Percentiles rank a stretch among this genome's conserved stretches.
These are phyloP conservation scores for Phenganax marumi DNA, from an alignment of 92 coral and sea anemone genomes.

Conservation along the genomic window DNA sequence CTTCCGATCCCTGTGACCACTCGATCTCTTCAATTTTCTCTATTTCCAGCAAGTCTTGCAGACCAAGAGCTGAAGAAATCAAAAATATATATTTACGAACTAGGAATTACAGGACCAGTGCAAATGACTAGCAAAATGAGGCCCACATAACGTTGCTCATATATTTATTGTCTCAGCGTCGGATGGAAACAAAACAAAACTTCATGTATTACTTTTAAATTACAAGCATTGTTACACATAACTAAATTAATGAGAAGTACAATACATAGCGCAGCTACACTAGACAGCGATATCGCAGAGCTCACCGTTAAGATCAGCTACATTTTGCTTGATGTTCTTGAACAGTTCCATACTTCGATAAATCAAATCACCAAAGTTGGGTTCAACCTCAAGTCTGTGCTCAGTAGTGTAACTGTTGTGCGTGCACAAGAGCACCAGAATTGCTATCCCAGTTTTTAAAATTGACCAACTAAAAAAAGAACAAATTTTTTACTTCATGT, in stretches of 20 bases:
- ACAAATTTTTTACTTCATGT: neutral
- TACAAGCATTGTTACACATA: neutral
- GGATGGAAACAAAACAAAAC: no score
- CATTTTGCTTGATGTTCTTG: slow-evolving; percentile 55
- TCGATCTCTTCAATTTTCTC: slow-evolving; percentile 79
- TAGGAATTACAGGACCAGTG: neutral
- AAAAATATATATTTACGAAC: neutral
- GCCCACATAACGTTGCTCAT: no score
- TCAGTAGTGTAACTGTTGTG: slow-evolving; percentile 70
- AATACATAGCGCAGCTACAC: neutral
- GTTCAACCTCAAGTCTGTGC: slow-evolving; percentile 77
- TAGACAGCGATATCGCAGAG: neutral
- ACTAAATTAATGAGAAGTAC: neutral
- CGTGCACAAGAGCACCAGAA: slow-evolving; percentile 63
- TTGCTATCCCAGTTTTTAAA: slow-evolving; percentile 67
- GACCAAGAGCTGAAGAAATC: slow-evolving; percentile 58
- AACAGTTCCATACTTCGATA: slow-evolving; percentile 61
- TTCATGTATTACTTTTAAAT: no score
- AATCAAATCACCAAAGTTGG: slow-evolving; percentile 67
- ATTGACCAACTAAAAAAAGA: slow-evolving; percentile 49
- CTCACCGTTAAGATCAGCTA: slow-evolving; percentile 71
- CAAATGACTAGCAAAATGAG: neutral
- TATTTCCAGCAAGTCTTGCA: slow-evolving; percentile 86
- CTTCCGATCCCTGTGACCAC: slow-evolving; percentile 75
- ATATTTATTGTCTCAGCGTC: no score